phyloP scores from a whole-genome alignment of 2,113 vertebrate species.

The Oryzias celebensis region DNA sequence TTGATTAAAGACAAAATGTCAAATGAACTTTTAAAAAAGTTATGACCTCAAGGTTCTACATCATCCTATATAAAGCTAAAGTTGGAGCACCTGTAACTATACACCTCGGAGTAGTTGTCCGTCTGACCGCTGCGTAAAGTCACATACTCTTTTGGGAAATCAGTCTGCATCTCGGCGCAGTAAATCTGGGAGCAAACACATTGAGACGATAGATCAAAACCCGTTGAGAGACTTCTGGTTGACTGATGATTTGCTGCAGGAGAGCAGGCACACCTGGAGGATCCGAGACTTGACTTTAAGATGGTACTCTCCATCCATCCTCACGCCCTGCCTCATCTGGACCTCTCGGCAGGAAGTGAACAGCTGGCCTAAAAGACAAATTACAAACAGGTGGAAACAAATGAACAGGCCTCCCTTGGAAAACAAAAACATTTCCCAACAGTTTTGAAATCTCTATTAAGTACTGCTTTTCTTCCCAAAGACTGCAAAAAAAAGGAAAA shows the following conservation, averaged over 20 bases:
- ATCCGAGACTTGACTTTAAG: slow-evolving; percentile 84
- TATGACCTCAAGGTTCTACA: background rate
- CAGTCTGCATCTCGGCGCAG: slow-evolving; percentile 87
- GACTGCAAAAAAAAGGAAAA: background rate
- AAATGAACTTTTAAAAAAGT: background rate
- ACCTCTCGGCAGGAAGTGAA: slow-evolving; percentile 86
- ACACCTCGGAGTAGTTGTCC: slow-evolving; percentile 96
- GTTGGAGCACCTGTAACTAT: slow-evolving; percentile 80
- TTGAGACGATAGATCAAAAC: slow-evolving; percentile 20
- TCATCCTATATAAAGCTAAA: background rate
- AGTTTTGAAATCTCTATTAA: no score
- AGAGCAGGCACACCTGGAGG: slow-evolving; percentile 81
- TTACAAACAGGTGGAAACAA: background rate
- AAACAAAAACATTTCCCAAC: no score
- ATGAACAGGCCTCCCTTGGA: no score
- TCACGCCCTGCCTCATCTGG: slow-evolving; percentile 81
- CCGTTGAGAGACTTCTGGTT: background rate
- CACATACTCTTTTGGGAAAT: slow-evolving; percentile 89
- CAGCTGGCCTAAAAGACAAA: slow-evolving; percentile 80
- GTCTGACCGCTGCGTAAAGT: slow-evolving; percentile 87
- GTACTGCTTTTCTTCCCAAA: background rate
- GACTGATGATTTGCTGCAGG: slow-evolving; percentile 17
- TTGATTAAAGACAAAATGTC: background rate
- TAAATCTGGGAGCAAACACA: slow-evolving; percentile 81
- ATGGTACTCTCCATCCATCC: slow-evolving; percentile 87